Conservation (phyloP, 2,888 invertebrate species). For the Xanthorhoe designata region DNA sequence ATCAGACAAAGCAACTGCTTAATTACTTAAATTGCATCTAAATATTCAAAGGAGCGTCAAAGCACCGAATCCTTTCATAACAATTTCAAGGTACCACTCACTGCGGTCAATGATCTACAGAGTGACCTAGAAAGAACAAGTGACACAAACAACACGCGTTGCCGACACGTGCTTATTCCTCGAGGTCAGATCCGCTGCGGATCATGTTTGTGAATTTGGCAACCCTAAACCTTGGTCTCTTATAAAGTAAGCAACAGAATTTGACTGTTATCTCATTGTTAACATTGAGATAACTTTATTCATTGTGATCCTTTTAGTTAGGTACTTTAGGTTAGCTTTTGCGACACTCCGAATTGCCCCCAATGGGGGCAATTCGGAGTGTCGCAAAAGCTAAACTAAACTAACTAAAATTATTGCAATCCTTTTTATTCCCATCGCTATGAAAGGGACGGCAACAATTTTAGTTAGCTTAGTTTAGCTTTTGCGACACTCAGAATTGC, state of each 20-base stretch:
- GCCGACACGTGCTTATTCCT: constrained; percentile 16
- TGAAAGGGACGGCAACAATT: too few relatives aligned
- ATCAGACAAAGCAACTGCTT: not conserved
- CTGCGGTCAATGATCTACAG: constrained; percentile 5
- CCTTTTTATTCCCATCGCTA: too few relatives aligned
- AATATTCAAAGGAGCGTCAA: not conserved
- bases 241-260: not conserved
- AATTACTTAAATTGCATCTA: not conserved
- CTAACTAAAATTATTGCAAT: too few relatives aligned
- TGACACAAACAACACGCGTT: constrained; percentile 2
- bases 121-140: constrained; percentile 9
- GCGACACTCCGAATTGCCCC: too few relatives aligned
- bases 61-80: constrained; percentile 1
- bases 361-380: too few relatives aligned
- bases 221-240: constrained; percentile 7
- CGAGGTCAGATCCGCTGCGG: constrained; percentile 26
- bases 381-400: too few relatives aligned
- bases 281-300: too few relatives aligned
- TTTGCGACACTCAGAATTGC: too few relatives aligned
- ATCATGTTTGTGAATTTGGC: constrained; percentile 26
- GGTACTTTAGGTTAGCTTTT: too few relatives aligned
- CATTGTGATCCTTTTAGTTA: too few relatives aligned
- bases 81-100: constrained; percentile 2
- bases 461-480: too few relatives aligned
- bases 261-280: not conserved